Evolutionary conservation across 2,888 invertebrate species (phyloP), one percentile per base, ranked within the genome.

Genomic region (Agriopis marginaria): DNA sequence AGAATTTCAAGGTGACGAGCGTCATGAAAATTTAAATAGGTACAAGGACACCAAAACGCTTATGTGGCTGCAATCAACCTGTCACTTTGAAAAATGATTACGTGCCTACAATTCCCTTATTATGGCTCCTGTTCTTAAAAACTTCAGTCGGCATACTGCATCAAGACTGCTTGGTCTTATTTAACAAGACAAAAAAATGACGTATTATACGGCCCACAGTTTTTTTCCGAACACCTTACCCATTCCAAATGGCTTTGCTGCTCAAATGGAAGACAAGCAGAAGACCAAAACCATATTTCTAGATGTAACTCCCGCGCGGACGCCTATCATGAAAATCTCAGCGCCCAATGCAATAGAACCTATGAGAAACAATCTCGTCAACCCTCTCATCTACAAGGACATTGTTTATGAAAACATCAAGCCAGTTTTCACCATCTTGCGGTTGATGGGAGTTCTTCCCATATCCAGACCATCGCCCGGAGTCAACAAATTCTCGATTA

Each of bases 361-460:
- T 1, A 74, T 91, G 79, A 86, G 79, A 58, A 86, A 90, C 66
- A 93, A 90, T 66, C 80, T 93, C 11, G 79, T 89, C 0, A 80
- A 85, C 42, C 86, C 88, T 1, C 73, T 82, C 7, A 89, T 93
- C 7, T 86, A 84, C 50, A 87, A 81, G 69, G 94, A 95, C 75
- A 86, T 94, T 9, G 80, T 94, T 10, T 94, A 92, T 73, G 92
- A 92, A 70, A 95, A 93, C 70, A 89, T 94, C 17, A 93, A 92
- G 66, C 93, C 95, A 3, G 93, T 95, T 10, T 88, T 95, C 53
- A 80, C 79, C 8, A 75, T 93, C 50, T 76, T 95, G 40, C 92
- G 95, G 39, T 73, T 94, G 1, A 92, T 96, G 88, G 97, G 96
- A 2, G 95, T 96, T 0, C 90, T 96, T 63, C 97, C 97, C 0